Evolutionary conservation across 2,888 invertebrate species (phyloP).

Genomic region (Nasonovia ribisnigri): DNA sequence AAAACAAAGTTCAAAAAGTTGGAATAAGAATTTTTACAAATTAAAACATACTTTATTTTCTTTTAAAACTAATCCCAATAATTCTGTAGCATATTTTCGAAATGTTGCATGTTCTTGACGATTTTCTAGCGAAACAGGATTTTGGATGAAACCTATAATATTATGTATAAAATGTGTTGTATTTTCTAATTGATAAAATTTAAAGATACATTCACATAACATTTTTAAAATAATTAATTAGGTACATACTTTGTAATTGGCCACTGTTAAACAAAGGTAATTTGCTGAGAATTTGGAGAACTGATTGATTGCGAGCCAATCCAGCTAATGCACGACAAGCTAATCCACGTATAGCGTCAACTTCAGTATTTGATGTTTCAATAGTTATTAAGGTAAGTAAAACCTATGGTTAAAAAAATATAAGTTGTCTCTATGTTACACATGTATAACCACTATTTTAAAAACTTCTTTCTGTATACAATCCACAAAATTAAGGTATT

Average conservation of each 20-base stretch:
- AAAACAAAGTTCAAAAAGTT: too few relatives aligned
- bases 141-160: slow-evolving; percentile 87
- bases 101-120: slow-evolving; percentile 95
- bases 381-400: slow-evolving; percentile 89
- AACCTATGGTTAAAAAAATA: slow-evolving; percentile 73
- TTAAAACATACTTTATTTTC: slow-evolving; percentile 78
- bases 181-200: background rate
- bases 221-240: background rate
- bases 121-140: slow-evolving; percentile 97
- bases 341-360: slow-evolving; percentile 92
- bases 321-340: slow-evolving; percentile 95
- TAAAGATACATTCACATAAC: background rate
- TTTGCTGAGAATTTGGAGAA: slow-evolving; percentile 94
- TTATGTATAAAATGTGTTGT: too few relatives aligned
- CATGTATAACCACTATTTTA: background rate
- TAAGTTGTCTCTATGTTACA: background rate
- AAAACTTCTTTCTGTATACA: too few relatives aligned
- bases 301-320: slow-evolving; percentile 90
- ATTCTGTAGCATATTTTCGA: slow-evolving; percentile 91
- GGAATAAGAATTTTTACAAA: background rate
- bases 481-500: too few relatives aligned
- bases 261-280: slow-evolving; percentile 93
- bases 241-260: slow-evolving; percentile 86
- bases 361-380: slow-evolving; percentile 96
- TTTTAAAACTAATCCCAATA: slow-evolving; percentile 91